Base-by-base conservation (phyloP, 2,113 vertebrate genomes). In the Myotis brandtii region DNA sequence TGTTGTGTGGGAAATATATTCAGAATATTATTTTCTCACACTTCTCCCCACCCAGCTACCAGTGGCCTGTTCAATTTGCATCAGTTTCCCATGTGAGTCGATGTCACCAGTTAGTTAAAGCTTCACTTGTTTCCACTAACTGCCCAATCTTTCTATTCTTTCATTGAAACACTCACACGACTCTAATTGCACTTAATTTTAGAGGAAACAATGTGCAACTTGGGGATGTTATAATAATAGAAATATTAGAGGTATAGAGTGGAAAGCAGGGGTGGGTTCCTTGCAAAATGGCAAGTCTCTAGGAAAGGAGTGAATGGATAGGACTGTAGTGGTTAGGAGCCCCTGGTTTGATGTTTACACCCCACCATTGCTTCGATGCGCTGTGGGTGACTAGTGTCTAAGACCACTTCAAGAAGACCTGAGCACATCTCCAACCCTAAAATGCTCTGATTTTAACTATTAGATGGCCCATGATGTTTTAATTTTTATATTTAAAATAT, bases 121-220 rank as follows among this genome's bases (percentile, higher is more conserved):
- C 56, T 25, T 89, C 76, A 30, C 43, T 85, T 86, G 40, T 86
- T 95, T 64, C 80, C 32, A 93, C 64, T n/a, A 70, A 90, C 56
- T 66, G 34, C 70, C 72, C 23, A 34, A 23, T 66, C 64, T 82
- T 84, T 54, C 72, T 86, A 2, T 92, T 67, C 56, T 86, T 81
- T 84, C 21, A 62, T 46, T 3, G 25, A 79, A 73, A 85, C 18
- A 84, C 23, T 80, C 40, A 84, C 14, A 32, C 10, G 2, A 37
- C 18, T 48, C 32, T 40, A 86, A 12, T 32, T 92, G 40, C 37
- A 89, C 7, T 92, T 80, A 62, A 54, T 32, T 66, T 88, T 86
- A 86, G 48, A 83, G 37, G 46, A 94, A 67, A 89, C 17, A 1
- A 32, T 6, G 17, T 92, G 7, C 32, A 75, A 13, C 4, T 54